Evolutionary conservation across 2,113 vertebrate species (phyloP), one percentile per base, ranked within the genome.

Genomic region (Cyprinus carpio): DNA sequence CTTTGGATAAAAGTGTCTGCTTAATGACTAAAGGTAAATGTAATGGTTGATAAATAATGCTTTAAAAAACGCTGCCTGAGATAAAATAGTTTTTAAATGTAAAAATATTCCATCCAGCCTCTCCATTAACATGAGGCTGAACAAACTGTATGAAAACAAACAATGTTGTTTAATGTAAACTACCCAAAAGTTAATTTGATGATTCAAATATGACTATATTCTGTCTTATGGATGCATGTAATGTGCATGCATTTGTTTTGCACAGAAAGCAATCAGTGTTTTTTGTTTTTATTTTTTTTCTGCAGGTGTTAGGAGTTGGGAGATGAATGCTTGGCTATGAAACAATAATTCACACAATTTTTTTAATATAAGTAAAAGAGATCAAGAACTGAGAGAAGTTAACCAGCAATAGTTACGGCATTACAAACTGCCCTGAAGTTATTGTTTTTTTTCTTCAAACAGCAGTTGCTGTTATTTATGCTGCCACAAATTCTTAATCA

Each of bases 261-360:
- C 31, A 6, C 4, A 6, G 6, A 12, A 40, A 72, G 20, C 4
- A 12, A 11, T 23, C 18, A 23, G 18, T 60, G 56, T 58, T 23
- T 58, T 23, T 8, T 10, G 10, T 9, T 60, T 60, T n/a, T n/a
- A 4, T 9, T 56, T 51, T 43, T 37, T 34, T 7, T 29, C 40
- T 87, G 71, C 84, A 90, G 90, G 88, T 86, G 71, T 40, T 51
- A 15, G 64, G 43, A 72, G 49, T 62, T 65, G 34, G 67, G n/a
- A 83, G 69, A 31, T 25, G 49, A 77, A 72, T 71, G 58, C 27
- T 46, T 81, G 69, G 16, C 15, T 56, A 16, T 82, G 56, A 82
- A 64, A 75, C 81, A 51, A n/a, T 7, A 34, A 60, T 10, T 5
- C 20, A 62, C 18, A 80, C 34, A 56, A 40, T 62, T 54, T 31